Conservation (phyloP, 2,888 invertebrate genomes). For the Nebria brevicollis region DNA sequence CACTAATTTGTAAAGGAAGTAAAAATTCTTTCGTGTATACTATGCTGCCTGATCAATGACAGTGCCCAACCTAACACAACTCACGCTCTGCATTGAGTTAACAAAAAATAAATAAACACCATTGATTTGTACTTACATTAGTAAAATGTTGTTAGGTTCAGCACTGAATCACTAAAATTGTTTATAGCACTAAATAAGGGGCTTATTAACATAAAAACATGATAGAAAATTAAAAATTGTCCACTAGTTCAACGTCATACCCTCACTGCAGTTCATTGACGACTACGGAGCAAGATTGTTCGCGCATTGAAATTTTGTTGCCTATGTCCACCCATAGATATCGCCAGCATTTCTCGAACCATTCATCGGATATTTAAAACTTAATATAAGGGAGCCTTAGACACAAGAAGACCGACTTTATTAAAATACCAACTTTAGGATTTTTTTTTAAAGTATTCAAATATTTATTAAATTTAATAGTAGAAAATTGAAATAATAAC, state of each 20-base stretch:
- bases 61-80: constrained; percentile 49
- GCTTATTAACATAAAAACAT: constrained; percentile 45
- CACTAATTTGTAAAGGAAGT: not conserved
- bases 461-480: constrained; percentile 21
- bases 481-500: constrained; percentile 21
- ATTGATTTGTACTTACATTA: constrained; percentile 36
- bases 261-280: constrained; percentile 28
- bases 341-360: constrained; percentile 16
- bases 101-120: constrained; percentile 9
- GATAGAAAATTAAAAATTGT: constrained; percentile 36
- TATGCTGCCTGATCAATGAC: constrained; percentile 50
- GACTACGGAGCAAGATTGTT: constrained; percentile 43
- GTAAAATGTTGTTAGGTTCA: not conserved
- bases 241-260: constrained; percentile 43
- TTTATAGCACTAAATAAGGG: constrained; percentile 38
- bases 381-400: not conserved
- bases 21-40: not conserved
- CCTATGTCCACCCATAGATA: constrained; percentile 5
- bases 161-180: constrained; percentile 40
- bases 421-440: not conserved
- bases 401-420: not conserved
- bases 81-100: constrained; percentile 5
- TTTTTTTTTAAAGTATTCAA: not conserved
- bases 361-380: constrained; percentile 37
- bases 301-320: constrained; percentile 43